phyloP scores from a whole-genome alignment of 2,888 invertebrate species.

The Andrena praecox region DNA sequence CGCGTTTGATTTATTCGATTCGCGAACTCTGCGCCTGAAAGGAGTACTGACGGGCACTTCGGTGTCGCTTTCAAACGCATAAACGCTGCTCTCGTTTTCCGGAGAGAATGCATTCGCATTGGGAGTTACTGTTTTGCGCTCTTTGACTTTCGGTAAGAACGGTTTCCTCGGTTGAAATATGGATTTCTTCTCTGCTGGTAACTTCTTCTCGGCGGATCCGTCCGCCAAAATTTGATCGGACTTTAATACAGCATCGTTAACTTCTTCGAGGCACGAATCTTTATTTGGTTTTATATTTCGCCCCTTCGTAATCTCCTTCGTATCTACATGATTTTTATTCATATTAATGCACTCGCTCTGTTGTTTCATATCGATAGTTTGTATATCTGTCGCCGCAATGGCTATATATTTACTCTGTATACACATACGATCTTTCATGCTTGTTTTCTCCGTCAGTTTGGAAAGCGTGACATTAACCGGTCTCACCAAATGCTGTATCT shows the following conservation, averaged over 20 bases:
- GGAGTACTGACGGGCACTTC: slow-evolving; percentile 87
- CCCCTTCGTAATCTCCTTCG: slow-evolving; percentile 61
- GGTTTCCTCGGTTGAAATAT: slow-evolving; percentile 86
- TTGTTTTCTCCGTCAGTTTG: slow-evolving; percentile 71
- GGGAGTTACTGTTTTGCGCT: slow-evolving; percentile 84
- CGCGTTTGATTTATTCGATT: slow-evolving; percentile 58
- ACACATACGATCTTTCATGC: slow-evolving; percentile 50
- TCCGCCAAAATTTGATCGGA: slow-evolving; percentile 76
- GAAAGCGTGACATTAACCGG: slow-evolving; percentile 83
- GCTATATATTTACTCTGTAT: slow-evolving; percentile 48
- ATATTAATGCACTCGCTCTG: slow-evolving; percentile 31
- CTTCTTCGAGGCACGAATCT: slow-evolving; percentile 68
- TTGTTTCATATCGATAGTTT: slow-evolving; percentile 37
- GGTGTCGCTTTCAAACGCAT: slow-evolving; percentile 90
- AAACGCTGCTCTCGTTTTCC: slow-evolving; percentile 90
- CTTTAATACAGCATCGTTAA: slow-evolving; percentile 75
- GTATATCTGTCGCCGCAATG: slow-evolving; percentile 24
- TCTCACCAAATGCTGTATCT: slow-evolving; percentile 83
- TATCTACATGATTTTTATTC: slow-evolving; percentile 30
- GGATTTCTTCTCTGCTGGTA: slow-evolving; percentile 74
- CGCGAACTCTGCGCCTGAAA: slow-evolving; percentile 85
- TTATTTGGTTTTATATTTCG: slow-evolving; percentile 78
- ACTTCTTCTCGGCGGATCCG: slow-evolving; percentile 76
- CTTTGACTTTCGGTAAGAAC: slow-evolving; percentile 87
- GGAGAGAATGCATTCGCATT: slow-evolving; percentile 88